Evolutionary conservation across 2,113 vertebrate genomes (phyloP).

Genomic region (Ranitomeya imitator): DNA sequence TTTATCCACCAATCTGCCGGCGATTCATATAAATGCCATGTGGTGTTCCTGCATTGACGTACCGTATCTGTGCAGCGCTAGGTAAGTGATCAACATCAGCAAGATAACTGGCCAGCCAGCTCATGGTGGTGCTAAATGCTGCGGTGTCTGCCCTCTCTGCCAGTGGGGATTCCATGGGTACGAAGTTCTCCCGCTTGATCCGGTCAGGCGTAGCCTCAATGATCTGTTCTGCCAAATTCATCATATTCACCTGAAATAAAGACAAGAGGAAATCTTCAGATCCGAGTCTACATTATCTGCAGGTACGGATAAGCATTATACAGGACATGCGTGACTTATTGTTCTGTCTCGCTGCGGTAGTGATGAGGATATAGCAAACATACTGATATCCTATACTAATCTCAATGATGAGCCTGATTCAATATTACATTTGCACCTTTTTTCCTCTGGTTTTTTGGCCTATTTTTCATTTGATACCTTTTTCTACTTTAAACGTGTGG

Average conservation of each 20-base stretch:
- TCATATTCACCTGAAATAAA: constrained; percentile 88
- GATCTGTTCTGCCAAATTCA: constrained; percentile 97
- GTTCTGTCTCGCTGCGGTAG: background rate
- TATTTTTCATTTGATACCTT: no score
- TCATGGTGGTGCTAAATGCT: constrained; percentile 92
- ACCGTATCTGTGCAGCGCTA: constrained; percentile 90
- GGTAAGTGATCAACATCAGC: constrained; percentile 94
- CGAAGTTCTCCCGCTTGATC: constrained; percentile 95
- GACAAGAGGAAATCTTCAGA: background rate
- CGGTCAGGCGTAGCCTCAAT: constrained; percentile 96
- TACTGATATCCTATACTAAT: background rate
- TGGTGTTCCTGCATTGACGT: constrained; percentile 46
- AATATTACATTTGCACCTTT: no score
- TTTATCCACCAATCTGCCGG: background rate
- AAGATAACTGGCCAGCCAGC: constrained; percentile 98
- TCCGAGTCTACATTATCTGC: background rate
- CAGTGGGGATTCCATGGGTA: constrained; percentile 78
- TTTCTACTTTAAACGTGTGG: no score
- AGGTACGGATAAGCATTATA: background rate
- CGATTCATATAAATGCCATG: background rate
- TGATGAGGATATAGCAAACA: background rate
- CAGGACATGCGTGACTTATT: background rate
- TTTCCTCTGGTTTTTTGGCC: no score
- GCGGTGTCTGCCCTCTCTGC: constrained; percentile 75
- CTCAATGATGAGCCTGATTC: background rate